Percentiles rank a stretch among this genome's conserved stretches.
Evolutionary conservation across 2,797 vertebrate species (phyloP).

Genomic region (Protosalanx chinensis): DNA sequence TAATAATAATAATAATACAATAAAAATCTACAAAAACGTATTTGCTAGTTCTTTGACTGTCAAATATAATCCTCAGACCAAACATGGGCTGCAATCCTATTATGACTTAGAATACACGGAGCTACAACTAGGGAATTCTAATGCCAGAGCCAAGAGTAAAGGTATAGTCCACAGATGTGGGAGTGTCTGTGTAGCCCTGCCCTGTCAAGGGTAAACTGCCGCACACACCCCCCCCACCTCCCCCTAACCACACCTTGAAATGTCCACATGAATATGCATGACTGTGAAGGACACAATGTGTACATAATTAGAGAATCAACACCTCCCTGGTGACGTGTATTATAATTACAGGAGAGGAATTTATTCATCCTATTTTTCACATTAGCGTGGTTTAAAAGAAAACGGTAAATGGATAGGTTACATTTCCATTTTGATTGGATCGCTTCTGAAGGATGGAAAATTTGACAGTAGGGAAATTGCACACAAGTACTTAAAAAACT

Average conservation of each 20-base stretch:
- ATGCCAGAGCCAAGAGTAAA: slow-evolving; percentile 70
- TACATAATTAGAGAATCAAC: slow-evolving; percentile 76
- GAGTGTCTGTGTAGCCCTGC: slow-evolving; percentile 65
- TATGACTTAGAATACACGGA: slow-evolving; percentile 62
- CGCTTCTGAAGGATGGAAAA: background rate
- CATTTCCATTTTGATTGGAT: background rate
- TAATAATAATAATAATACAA: background rate
- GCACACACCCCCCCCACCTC: slow-evolving; percentile 14
- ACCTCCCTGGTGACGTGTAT: slow-evolving; percentile 56
- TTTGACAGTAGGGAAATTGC: background rate
- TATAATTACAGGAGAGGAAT: slow-evolving; percentile 50
- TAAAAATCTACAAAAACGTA: too few species aligned
- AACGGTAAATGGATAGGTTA: slow-evolving; percentile 19
- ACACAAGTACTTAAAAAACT: background rate
- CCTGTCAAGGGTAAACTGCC: slow-evolving; percentile 75
- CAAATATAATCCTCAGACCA: background rate
- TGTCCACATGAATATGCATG: slow-evolving; percentile 76
- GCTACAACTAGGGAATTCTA: slow-evolving; percentile 65
- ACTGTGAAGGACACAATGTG: slow-evolving; percentile 67
- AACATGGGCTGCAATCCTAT: slow-evolving; percentile 39
- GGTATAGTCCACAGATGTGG: slow-evolving; percentile 75
- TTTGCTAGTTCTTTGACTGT: background rate
- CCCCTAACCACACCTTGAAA: slow-evolving; percentile 62
- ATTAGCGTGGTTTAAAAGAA: slow-evolving; percentile 41
- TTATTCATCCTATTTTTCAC: slow-evolving; percentile 40